These are phyloP conservation scores for Andrena camellia DNA, from an alignment of 2,888 invertebrate genomes.

Conservation along the genomic window DNA sequence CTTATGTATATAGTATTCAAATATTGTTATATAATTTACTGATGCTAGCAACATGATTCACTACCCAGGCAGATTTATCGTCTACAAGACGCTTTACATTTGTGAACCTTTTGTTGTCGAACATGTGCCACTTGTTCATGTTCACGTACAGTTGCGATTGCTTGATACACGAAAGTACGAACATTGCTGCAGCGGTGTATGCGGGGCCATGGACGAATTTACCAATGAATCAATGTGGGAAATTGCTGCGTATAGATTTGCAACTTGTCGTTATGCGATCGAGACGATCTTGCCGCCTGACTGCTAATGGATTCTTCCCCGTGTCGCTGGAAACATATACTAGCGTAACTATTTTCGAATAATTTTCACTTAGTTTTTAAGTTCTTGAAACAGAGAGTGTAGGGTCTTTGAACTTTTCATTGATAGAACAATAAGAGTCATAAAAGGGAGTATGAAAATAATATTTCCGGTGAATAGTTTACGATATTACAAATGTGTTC, in stretches of 20 bases:
- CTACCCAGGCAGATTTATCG: constrained; percentile 8
- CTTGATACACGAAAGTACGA: constrained; percentile 16
- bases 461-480: too few species aligned
- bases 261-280: constrained; percentile 24
- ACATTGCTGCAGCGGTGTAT: neutral
- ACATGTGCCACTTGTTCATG: constrained; percentile 35
- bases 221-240: constrained; percentile 23
- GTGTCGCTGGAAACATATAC: constrained; percentile 56
- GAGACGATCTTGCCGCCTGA: constrained; percentile 47
- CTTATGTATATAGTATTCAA: neutral
- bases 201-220: constrained; percentile 1
- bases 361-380: neutral
- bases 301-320: constrained; percentile 61
- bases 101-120: constrained; percentile 18
- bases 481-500: too few species aligned
- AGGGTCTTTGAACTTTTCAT: neutral
- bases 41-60: neutral
- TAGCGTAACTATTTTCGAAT: constrained; percentile 1
- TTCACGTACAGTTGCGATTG: constrained; percentile 49
- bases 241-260: constrained; percentile 16
- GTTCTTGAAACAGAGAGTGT: too few species aligned
- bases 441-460: too few species aligned
- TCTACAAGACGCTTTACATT: constrained; percentile 8
- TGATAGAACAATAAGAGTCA: neutral
- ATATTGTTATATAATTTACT: neutral